phyloP scores from a whole-genome alignment of 2,113 vertebrate species.

The Etheostoma spectabile region DNA sequence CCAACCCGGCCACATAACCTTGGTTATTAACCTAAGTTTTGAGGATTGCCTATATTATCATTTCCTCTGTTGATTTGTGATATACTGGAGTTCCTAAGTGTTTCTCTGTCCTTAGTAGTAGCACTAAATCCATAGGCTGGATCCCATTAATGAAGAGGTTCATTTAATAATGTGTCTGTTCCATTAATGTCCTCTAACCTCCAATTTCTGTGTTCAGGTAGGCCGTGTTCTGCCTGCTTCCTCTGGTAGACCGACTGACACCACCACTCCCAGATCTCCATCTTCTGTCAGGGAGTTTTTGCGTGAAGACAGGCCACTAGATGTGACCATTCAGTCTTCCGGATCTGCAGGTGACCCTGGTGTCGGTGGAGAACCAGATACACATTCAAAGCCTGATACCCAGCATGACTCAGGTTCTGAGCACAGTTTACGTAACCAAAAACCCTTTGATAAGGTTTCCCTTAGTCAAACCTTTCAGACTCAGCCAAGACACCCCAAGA shows the following conservation, averaged over 20 bases:
- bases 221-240: neutral
- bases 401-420: conserved; percentile 58
- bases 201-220: conserved; percentile 42
- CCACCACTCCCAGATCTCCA: conserved; percentile 12
- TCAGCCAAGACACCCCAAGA: conserved; percentile 6
- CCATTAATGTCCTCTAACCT: neutral
- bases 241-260: neutral
- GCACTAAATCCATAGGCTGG: neutral
- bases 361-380: conserved; percentile 23
- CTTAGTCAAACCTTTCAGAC: conserved; percentile 45
- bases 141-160: neutral
- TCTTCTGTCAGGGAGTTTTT: conserved; percentile 22
- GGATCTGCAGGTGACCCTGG: neutral
- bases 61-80: neutral
- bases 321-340: conserved; percentile 11
- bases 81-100: neutral
- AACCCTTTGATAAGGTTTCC: conserved; percentile 45
- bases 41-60: neutral
- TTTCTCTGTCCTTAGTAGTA: neutral
- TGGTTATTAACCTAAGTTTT: neutral
- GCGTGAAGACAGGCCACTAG: conserved; percentile 8
- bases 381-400: conserved; percentile 35
- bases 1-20: neutral
- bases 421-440: conserved; percentile 56
- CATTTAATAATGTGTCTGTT: neutral